Base-by-base conservation (phyloP, 2,113 vertebrate genomes). In the Phaethon lepturus region DNA sequence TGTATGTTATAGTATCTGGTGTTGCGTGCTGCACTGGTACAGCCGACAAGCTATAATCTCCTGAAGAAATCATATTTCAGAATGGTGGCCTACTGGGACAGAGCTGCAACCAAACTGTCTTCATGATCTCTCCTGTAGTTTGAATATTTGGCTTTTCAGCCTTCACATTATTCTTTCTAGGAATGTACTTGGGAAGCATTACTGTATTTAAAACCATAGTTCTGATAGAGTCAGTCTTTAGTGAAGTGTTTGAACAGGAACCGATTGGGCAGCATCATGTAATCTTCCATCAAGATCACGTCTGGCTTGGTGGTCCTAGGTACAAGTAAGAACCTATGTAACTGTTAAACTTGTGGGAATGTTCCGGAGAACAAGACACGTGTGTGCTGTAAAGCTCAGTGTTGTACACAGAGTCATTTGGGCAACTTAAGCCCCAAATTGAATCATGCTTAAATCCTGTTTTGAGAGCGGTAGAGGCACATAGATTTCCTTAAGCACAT, bases 361-460 rank as follows among this genome's bases (percentile, higher is more conserved):
- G 3, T 38, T 74, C 22, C 53, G 81, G 42, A 47, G 40, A 68
- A 45, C 26, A 47, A 73, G 8, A 4, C 13, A 28, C 0, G 0
- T 29, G 13, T 23, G 29, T 66, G 29, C 24, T 91, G 13, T 79
- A 28, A 86, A 81, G 16, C 63, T 83, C 29, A 38, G 10, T 10
- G 14, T 45, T n/a, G 25, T 63, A 24, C 9, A 7, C 2, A 8
- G 38, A 47, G 35, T 74, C 38, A 24, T n/a, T 52, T 29, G n/a
- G n/a, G 17, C 13, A 67, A 31, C 8, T 66, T 49, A 91, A 63
- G 4, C 5, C 16, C 8, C 26, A 40, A 13, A 62, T 77, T 62
- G 86, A 62, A 45, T 80, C 3, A 25, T 18, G 9, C 18, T 82
- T 67, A 74, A 85, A 53, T 47, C 10, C 10, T 69, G 4, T 58